Conservation (phyloP, 2,797 vertebrate species). For the Remorina albescens region DNA sequence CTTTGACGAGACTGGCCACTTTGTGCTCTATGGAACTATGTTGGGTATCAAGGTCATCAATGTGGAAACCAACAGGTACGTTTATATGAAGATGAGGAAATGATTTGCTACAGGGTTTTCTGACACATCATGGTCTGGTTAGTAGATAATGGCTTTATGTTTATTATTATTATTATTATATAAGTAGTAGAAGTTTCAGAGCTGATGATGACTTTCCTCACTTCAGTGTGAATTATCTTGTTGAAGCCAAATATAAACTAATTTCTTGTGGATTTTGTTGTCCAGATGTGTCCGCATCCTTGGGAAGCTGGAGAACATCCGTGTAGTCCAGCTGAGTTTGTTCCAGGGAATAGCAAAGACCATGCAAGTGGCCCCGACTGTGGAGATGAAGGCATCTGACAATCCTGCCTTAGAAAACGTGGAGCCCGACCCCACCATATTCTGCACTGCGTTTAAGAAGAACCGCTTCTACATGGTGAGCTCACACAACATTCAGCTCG, state of each 20-base stretch:
- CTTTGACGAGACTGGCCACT: conserved; percentile 99
- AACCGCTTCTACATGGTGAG: conserved; percentile 98
- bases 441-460: conserved; percentile 98
- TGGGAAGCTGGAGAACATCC: conserved; percentile 97
- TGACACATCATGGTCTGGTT: no score
- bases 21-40: conserved; percentile 98
- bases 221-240: not conserved
- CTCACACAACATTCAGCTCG: rapidly evolving
- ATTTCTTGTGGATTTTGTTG: not conserved
- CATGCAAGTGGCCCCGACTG: conserved; percentile 90
- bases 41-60: conserved; percentile 99
- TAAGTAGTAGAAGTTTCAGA: no score
- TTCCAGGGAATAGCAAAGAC: conserved; percentile 95
- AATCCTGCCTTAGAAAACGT: conserved; percentile 93
- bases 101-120: no score
- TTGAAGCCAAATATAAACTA: not conserved
- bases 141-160: no score
- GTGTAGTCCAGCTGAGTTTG: conserved; percentile 92
- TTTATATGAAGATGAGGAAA: not conserved
- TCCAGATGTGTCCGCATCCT: conserved; percentile 95
- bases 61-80: conserved; percentile 95
- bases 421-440: conserved; percentile 93
- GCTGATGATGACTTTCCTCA: no score
- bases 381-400: conserved; percentile 98
- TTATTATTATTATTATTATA: no score